A percentile compares a stretch with the other conserved stretches of the same genome.
Conservation (phyloP, 1,140 invertebrate genomes). For the Ganaspis sp. region DNA sequence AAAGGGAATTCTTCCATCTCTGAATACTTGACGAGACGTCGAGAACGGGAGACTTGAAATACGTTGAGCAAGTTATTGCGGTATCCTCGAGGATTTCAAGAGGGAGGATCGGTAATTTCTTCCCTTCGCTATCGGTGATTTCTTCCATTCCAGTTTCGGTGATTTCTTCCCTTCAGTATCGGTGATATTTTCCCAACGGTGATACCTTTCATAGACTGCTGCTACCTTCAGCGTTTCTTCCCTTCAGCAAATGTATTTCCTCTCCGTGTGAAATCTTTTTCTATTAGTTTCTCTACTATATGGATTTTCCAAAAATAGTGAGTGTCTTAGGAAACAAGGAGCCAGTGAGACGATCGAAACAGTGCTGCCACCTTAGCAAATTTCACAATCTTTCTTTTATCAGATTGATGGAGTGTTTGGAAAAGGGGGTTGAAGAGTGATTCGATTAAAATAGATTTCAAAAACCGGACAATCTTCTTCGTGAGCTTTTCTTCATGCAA, state of each 20-base stretch:
- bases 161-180: no score
- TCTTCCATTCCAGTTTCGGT: not conserved
- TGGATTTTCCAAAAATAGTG: not conserved
- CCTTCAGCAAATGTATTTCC: no score
- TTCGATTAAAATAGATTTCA: no score
- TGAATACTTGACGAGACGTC: not conserved
- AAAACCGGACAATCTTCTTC: no score
- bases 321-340: not conserved
- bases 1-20: conserved; percentile 9
- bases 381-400: not conserved
- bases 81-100: not conserved
- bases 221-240: no score
- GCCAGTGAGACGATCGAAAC: not conserved
- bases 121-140: not conserved
- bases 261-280: not conserved
- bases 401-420: no score
- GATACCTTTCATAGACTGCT: no score
- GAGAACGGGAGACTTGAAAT: conserved; percentile 8
- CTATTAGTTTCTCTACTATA: not conserved
- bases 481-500: no score
- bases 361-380: conserved; percentile 17
- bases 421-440: no score
- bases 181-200: no score
- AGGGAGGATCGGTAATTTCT: not conserved
- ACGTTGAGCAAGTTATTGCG: not conserved